Evolutionary conservation across 1,140 invertebrate species (phyloP), one percentile per base, ranked within the genome.

Genomic region (Calliopsis andreniformis): DNA sequence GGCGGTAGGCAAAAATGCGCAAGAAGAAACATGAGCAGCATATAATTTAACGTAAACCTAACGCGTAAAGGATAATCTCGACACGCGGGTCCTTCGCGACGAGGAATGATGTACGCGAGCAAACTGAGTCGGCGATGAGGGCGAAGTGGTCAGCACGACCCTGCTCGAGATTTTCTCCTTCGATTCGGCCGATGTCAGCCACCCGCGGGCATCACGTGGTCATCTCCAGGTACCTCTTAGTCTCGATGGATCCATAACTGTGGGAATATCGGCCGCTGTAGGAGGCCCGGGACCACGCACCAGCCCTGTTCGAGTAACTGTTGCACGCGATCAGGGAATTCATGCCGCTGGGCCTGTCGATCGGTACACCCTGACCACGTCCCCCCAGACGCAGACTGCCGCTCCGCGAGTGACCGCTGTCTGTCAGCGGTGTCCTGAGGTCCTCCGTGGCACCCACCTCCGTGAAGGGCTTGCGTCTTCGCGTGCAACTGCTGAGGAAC

Each of bases 271-370:
- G 83, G 0, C 90, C 90, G 67, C 87, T 91, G 79, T 89, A 92
- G 1, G 91, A 92, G 0, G 91, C 88, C 20, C 92, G 80, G 23
- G 93, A 92, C 93, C 94, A 95, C 0, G 94, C 93, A 81, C 94
- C 94, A 1, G 94, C 93, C 45, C 94, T 93, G 86, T 95, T 96
- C 86, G 95, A 95, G 90, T 95, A 96, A 89, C 95, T 96, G 89
- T 95, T 96, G 92, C 95, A 95, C 0, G 94, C 94, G 61, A 96
- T 95, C 64, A 96, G 90, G 68, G 95, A 95, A 90, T 95, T 95
- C 94, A 95, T 95, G 28, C 93, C 94, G 14, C 93, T 94, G 4
- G 95, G 94, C 23, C 94, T 91, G 35, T 88, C 88, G 66, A 87
- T 87, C 45, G 85, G 85, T 10, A 84, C 85, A 62, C 82, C 68